These are phyloP conservation scores for Scaptomyza flava DNA, from an alignment of 2,888 invertebrate genomes.

Conservation along the genomic window DNA sequence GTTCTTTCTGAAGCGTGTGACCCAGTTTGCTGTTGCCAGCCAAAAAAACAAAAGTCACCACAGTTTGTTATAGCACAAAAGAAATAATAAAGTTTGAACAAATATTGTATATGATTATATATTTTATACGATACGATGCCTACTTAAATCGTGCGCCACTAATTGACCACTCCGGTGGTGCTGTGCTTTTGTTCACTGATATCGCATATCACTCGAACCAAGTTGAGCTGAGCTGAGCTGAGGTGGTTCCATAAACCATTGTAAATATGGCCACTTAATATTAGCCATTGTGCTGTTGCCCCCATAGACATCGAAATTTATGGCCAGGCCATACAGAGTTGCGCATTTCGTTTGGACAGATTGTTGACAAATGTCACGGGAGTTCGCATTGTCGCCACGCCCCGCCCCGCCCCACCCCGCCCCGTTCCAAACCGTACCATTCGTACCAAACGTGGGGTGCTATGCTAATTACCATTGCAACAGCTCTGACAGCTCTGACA, in stretches of 20 bases:
- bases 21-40: conserved; percentile 35
- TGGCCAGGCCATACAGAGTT: conserved; percentile 42
- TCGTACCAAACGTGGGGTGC: conserved; percentile 26
- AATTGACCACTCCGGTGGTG: conserved; percentile 40
- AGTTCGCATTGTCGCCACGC: conserved; percentile 45
- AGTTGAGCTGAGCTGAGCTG: background rate
- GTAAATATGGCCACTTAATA: conserved; percentile 40
- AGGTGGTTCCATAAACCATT: conserved; percentile 16
- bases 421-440: background rate
- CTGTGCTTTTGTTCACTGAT: conserved; percentile 24
- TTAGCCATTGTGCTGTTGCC: conserved; percentile 49
- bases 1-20: conserved; percentile 46
- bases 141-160: conserved; percentile 49
- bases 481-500: conserved; percentile 65
- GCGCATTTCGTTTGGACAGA: conserved; percentile 60
- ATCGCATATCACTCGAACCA: conserved; percentile 45
- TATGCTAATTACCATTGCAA: conserved; percentile 73
- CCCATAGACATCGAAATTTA: conserved; percentile 57
- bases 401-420: too few relatives aligned
- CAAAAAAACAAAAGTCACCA: conserved; percentile 23
- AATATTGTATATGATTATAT: conserved; percentile 14
- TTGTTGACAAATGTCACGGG: conserved; percentile 70
- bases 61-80: conserved; percentile 50
- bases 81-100: conserved; percentile 40
- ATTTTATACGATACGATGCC: conserved; percentile 8